Evolutionary conservation across 2,797 vertebrate species (phyloP), one percentile per base, ranked within the genome.

Genomic region (Anguilla anguilla): DNA sequence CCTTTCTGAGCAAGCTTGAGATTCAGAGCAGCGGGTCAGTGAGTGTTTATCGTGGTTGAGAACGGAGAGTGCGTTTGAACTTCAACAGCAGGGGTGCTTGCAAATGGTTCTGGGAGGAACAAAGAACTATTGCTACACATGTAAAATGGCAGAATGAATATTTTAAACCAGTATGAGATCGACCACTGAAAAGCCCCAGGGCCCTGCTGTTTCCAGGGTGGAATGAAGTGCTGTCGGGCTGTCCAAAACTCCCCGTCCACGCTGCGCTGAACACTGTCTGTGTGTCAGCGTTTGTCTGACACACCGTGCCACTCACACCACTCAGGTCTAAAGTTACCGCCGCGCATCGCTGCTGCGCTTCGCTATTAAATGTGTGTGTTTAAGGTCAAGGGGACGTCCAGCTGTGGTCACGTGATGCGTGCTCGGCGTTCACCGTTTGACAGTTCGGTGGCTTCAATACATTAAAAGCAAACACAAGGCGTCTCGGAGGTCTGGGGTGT

Each of bases 1-100:
- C 9, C n/a, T 55, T 25, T 59, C 74, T 83, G 86, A 90, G 89
- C 28, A 85, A 88, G 87, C 55, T 86, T 84, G 72, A 86, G 79
- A 77, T 15, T 55, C 28, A 67, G 72, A 61, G 79, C 64, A 87
- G 85, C 89, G 84, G 61, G 83, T 84, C 90, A 83, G 72, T 35
- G n/a, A 59, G 51, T 19, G 46, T 25, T 46, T 1, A 43, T 25
- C 17, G 79, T 2, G 51, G 82, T 84, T n/a, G 9, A 35, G n/a
- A 83, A 17, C 6, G 25, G 51, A 55, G 25, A 25, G 82, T 11
- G 10, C 9, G 13, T 31, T 46, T 83, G 43, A 13, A 46, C 51
- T 83, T 31, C 31, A 6, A 49, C 25, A 83, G 43, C 79, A 11
- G 10, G 64, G 79, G 35, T 46, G 57, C 64, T 39, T 46, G 43